Conservation (phyloP, 2,113 vertebrate genomes). For the Ranitomeya imitator region DNA sequence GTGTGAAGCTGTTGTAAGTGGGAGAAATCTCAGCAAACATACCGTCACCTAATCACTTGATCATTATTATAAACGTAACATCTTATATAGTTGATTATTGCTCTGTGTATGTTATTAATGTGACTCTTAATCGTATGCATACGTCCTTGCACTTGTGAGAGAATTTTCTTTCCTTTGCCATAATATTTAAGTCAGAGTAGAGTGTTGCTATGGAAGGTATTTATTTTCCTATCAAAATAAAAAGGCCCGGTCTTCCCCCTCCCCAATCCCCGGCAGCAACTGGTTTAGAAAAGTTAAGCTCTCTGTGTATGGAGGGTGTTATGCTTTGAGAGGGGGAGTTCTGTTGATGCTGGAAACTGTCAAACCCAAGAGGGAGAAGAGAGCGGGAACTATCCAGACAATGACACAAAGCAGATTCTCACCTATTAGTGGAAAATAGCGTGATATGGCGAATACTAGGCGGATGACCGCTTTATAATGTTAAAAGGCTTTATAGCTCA, state of each 20-base stretch:
- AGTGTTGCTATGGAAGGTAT: constrained; percentile 54
- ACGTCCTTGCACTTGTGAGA: background rate
- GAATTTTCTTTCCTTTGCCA: background rate
- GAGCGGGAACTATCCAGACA: constrained; percentile 45
- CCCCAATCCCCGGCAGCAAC: constrained; percentile 26
- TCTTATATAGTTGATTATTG: background rate
- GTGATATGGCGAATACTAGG: background rate
- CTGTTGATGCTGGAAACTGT: constrained; percentile 42
- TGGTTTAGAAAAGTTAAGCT: constrained; percentile 51
- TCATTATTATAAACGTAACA: background rate
- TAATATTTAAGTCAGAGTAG: constrained; percentile 35
- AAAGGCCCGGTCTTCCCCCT: constrained; percentile 36
- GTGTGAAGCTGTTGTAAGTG: too few relatives aligned
- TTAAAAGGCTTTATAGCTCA: background rate
- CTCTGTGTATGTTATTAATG: background rate
- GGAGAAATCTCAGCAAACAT: background rate
- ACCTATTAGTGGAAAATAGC: constrained; percentile 53
- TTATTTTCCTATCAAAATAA: constrained; percentile 53
- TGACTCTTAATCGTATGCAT: background rate
- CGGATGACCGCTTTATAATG: background rate
- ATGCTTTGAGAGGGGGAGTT: constrained; percentile 36
- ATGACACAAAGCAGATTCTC: constrained; percentile 48
- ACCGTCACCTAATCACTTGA: background rate
- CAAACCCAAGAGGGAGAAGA: background rate
- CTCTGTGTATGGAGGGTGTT: constrained; percentile 41